Evolutionary conservation across 2,797 vertebrate species (phyloP), one percentile per base, ranked within the genome.

Genomic region (Mus caroli): DNA sequence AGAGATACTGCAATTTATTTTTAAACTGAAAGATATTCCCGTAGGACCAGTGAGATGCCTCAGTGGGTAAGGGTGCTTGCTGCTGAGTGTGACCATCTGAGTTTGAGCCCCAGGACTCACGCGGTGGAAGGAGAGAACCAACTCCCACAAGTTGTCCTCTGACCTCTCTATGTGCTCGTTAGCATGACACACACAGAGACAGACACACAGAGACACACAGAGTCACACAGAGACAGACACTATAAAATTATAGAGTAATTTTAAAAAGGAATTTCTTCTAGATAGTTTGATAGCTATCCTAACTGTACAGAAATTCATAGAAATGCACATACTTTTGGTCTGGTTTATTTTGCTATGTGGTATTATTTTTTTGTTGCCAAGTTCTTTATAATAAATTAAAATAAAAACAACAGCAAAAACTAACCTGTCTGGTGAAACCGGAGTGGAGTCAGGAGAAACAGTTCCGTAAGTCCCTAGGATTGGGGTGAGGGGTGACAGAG

Each of bases 1-100:
- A 87, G 34, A 22, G 76, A 87, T 88, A 24, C 6, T 34, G 17
- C 22, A 75, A 77, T 82, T 60, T 86, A 58, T 78, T 94, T 94
- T 20, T 4, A 94, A 94, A 85, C 54, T 92, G 31, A 34, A 88
- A 76, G 40, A 24, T 37, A 24, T 50, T 50, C 50, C 50, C 9
- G 10, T 50, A 50, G 50, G 84, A 46, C 4, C 40, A 22, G 40
- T 34, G 26, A 85, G 60, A 46, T 26, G 31, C 43, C 20, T 86
- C 46, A 26, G 6, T 26, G 62, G 31, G 31, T 15, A 67, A 67
- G 12, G 83, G 11, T 34, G 6, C 31, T 69, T 26, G 43, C 83
- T 67, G 24, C 34, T 31, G 24, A 52, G 13, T 8, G 1, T 52
- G 64, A 86, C 28, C 43, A 52, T 14, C 26, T 17, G 46, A 77